Conservation (phyloP, 2,888 invertebrate genomes). For the Dryobotodes eremita region DNA sequence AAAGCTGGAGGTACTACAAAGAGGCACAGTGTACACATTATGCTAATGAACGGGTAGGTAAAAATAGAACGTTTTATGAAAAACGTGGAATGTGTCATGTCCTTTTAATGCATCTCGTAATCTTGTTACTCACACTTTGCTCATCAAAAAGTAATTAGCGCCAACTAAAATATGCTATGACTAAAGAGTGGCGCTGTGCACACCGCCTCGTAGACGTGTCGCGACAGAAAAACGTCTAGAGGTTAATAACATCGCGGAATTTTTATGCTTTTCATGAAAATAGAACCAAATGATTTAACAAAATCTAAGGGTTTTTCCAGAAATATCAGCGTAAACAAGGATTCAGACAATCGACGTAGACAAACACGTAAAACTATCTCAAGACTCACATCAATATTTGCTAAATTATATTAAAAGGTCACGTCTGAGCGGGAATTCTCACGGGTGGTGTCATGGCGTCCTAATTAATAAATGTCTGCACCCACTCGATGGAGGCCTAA, state of each 20-base stretch:
- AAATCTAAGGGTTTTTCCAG: not conserved
- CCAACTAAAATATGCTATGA: constrained; percentile 78
- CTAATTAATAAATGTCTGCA: constrained; percentile 76
- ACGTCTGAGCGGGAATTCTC: constrained; percentile 51
- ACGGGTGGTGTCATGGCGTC: constrained; percentile 63
- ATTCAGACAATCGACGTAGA: not conserved
- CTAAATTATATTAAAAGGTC: constrained; percentile 61
- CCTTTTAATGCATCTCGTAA: constrained; percentile 78
- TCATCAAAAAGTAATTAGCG: constrained; percentile 87
- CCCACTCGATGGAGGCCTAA: constrained; percentile 67
- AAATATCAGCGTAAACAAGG: not conserved
- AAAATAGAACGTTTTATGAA: constrained; percentile 63
- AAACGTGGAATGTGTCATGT: constrained; percentile 68
- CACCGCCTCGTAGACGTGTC: constrained; percentile 47
- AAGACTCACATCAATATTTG: constrained; percentile 44
- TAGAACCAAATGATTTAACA: not conserved
- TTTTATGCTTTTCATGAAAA: constrained; percentile 21
- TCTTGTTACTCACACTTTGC: constrained; percentile 79
- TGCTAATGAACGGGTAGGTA: constrained; percentile 59
- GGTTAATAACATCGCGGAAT: constrained; percentile 44
- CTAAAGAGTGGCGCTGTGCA: constrained; percentile 69
- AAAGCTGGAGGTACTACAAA: constrained; percentile 37
- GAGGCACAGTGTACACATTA: constrained; percentile 46
- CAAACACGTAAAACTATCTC: constrained; percentile 22
- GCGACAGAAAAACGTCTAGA: constrained; percentile 44